Percentiles rank a stretch among this genome's conserved stretches.
Evolutionary conservation across 92 coral and sea anemone species (phyloP).

Genomic region (Porites lobata): DNA sequence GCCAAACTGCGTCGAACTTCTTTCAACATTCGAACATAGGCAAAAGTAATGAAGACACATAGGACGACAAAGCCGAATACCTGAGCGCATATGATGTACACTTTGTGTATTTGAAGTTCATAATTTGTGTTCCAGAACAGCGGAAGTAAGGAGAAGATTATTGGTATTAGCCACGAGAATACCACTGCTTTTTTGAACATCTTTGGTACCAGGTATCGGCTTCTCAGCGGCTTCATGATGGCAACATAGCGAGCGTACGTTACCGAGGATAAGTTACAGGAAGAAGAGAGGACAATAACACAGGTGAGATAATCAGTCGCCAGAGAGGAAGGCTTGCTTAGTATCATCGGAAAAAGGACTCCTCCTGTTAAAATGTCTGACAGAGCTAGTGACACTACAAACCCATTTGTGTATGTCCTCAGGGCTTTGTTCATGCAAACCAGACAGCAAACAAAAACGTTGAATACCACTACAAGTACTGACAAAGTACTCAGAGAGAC

Average conservation of each 20-base stretch:
- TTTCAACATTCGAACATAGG: constrained; percentile 69
- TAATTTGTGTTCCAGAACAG: constrained; percentile 69
- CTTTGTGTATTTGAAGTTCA: constrained; percentile 47
- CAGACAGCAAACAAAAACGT: constrained; percentile 71
- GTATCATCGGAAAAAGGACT: constrained; percentile 55
- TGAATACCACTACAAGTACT: constrained; percentile 51
- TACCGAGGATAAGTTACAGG: constrained; percentile 73
- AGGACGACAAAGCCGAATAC: constrained; percentile 73
- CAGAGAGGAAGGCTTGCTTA: constrained; percentile 66
- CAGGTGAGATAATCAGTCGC: constrained; percentile 47
- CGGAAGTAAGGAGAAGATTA: constrained; percentile 61
- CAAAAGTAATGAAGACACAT: constrained; percentile 60
- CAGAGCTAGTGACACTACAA: constrained; percentile 78
- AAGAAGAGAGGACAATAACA: constrained; percentile 65
- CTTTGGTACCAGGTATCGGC: constrained; percentile 57
- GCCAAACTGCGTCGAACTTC: constrained; percentile 62
- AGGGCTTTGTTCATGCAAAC: constrained; percentile 68
- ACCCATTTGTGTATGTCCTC: constrained; percentile 73
- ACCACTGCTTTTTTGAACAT: constrained; percentile 42
- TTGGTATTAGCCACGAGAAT: constrained; percentile 68
- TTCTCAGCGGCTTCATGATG: constrained; percentile 63
- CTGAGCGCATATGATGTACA: constrained; percentile 65
- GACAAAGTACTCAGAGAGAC: constrained; percentile 56
- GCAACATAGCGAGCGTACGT: constrained; percentile 82
- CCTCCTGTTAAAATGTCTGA: constrained; percentile 81